phyloP scores from a whole-genome alignment of 2,888 invertebrate genomes.

The Acronicta leporina region DNA sequence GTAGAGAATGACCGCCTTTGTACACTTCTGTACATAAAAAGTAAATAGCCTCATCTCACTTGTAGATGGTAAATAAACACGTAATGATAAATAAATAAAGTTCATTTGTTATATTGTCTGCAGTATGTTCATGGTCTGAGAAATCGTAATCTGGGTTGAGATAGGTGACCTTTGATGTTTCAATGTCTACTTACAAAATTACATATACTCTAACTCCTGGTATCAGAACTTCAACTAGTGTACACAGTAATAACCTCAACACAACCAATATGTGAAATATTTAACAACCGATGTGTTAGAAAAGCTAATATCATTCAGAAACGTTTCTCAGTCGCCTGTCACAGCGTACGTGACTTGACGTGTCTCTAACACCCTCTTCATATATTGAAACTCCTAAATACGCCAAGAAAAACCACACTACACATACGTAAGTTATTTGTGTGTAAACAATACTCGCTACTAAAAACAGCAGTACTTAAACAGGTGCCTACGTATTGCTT shows the following conservation, averaged over 20 bases:
- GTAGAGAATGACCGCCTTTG: too few species aligned
- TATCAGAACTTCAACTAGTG: too few species aligned
- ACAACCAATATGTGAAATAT: neutral
- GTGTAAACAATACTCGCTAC: neutral
- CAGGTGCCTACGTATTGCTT: slow-evolving; percentile 6
- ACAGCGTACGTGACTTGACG: slow-evolving; percentile 16
- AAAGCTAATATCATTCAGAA: slow-evolving; percentile 10
- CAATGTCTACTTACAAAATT: too few species aligned
- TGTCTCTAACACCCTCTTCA: neutral
- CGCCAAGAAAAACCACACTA: neutral
- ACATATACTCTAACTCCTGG: too few species aligned
- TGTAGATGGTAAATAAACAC: too few species aligned
- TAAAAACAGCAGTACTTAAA: neutral
- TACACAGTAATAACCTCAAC: neutral
- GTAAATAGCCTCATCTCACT: too few species aligned
- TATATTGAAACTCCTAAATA: neutral
- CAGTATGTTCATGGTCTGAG: too few species aligned
- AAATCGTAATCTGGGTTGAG: too few species aligned
- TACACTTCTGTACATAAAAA: too few species aligned
- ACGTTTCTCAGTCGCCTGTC: slow-evolving; percentile 1
- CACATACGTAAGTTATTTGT: neutral
- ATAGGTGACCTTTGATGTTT: too few species aligned
- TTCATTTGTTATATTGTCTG: too few species aligned
- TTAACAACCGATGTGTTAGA: neutral
- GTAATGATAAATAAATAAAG: too few species aligned